Base-by-base conservation (phyloP, 2,113 vertebrate species). In the Aptenodytes patagonicus region DNA sequence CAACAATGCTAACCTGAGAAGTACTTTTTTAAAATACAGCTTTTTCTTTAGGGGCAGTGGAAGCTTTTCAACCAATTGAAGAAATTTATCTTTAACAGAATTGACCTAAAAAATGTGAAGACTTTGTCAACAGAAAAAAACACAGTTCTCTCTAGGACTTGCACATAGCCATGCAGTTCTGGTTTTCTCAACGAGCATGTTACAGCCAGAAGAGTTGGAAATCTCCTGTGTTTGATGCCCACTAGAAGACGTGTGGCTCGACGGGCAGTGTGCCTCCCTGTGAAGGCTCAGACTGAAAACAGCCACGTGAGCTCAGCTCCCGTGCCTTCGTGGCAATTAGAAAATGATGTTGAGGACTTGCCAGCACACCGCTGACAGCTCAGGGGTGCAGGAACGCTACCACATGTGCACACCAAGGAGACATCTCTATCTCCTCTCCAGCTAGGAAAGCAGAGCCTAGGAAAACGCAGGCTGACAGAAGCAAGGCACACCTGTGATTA, bases 401-500 rank as follows among this genome's bases (percentile, higher is more conserved):
- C 22, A 29, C 34, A 5, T 51, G 28, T 22, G 32, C 44, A 49
- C 51, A 26, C 12, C 20, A 20, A 58, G n/a, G 28, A 80, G 60
- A 16, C 52, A 54, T 7, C 44, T 22, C 72, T n/a, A 1, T 25
- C 22, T 44, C 40, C 52, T 75, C 64, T 90, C 55, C 66, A 87
- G 80, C 82, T 54, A 36, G 55, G 36, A 60, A 82, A n/a, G 78
- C 71, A 87, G 57, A 84, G 40, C n/a, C 16, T 4, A 49, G 54
- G 57, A 57, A 91, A 68, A 66, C 2, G 7, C 31, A 69, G 79
- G 58, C 82, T 92, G 73, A 44, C 46, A 85, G 79, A 94, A 94
- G 81, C 72, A 83, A 31, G 11, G 76, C 92, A 85, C 96, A 97
- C 97, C 97, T 97, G 94, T 4, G 10, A 55, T 65, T 90, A 57